A percentile compares a stretch with the other conserved stretches of the same genome.
These are phyloP conservation scores for Smittia aterrima DNA, from an alignment of 2,888 invertebrate genomes.

Conservation along the genomic window DNA sequence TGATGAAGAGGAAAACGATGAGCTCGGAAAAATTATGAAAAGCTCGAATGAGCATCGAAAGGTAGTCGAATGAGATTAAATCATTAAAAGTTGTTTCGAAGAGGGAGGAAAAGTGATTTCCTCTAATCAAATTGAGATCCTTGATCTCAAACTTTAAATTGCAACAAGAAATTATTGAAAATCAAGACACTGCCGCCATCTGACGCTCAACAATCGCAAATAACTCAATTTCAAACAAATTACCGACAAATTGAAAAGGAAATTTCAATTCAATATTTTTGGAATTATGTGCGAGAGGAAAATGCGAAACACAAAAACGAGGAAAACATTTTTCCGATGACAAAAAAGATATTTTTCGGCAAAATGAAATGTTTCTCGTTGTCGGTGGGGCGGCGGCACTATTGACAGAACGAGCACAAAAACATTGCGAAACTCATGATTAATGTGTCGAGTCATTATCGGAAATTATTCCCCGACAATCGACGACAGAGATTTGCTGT, in stretches of 20 bases:
- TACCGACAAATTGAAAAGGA: conserved; percentile 32
- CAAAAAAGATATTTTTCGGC: background rate
- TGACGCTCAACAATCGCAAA: background rate
- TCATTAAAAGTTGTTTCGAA: background rate
- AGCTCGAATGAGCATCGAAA: background rate
- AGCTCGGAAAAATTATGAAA: background rate
- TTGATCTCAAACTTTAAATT: too few relatives aligned
- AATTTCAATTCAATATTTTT: conserved; percentile 33
- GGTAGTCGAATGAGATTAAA: background rate
- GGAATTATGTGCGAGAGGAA: background rate
- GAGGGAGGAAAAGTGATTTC: too few relatives aligned
- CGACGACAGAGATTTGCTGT: background rate
- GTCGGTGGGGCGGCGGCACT: too few relatives aligned
- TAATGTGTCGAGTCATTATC: conserved; percentile 6
- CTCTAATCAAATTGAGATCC: too few relatives aligned
- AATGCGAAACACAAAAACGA: background rate
- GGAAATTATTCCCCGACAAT: background rate
- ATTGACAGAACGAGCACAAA: background rate
- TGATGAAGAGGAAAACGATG: background rate
- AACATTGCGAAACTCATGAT: background rate
- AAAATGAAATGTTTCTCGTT: background rate
- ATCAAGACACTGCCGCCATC: background rate
- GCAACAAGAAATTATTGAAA: too few relatives aligned
- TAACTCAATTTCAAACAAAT: conserved; percentile 18
- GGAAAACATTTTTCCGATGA: background rate